Evolutionary conservation across 2,888 invertebrate species (phyloP).

Genomic region (Isoperla grammatica): DNA sequence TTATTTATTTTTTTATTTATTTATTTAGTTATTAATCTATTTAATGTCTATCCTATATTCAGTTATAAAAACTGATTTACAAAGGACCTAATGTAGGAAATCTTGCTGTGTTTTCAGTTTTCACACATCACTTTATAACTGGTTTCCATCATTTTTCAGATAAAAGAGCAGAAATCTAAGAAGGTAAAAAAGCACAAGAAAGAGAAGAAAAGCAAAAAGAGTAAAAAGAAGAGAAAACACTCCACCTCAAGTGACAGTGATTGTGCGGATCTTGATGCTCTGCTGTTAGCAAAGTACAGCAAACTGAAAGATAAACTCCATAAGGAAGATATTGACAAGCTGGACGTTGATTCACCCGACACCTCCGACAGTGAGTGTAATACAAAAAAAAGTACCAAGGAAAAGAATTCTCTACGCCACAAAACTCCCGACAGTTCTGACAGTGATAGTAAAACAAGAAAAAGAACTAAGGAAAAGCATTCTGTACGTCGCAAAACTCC

Average conservation of each 20-base stretch:
- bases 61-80: no score
- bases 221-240: slow-evolving; percentile 40
- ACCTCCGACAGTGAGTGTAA: slow-evolving; percentile 27
- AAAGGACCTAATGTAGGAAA: no score
- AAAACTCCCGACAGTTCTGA: slow-evolving; percentile 18
- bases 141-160: slow-evolving; percentile 32
- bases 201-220: slow-evolving; percentile 40
- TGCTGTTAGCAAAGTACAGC: slow-evolving; percentile 64
- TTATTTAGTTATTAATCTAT: no score
- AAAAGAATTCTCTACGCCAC: slow-evolving; percentile 20
- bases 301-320: slow-evolving; percentile 54
- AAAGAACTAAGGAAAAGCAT: slow-evolving; percentile 14
- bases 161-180: slow-evolving; percentile 48
- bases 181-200: slow-evolving; percentile 43
- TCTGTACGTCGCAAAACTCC: no score
- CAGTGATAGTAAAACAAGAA: slow-evolving; percentile 25
- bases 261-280: slow-evolving; percentile 56
- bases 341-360: slow-evolving; percentile 33
- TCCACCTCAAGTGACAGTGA: slow-evolving; percentile 39
- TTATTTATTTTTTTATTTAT: no score
- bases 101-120: no score
- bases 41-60: no score
- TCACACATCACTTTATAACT: no score
- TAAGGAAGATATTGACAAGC: slow-evolving; percentile 41
- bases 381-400: slow-evolving; percentile 5